A percentile compares a stretch with the other conserved stretches of the same genome.
phyloP scores from a whole-genome alignment of 2,888 invertebrate species.

The Thymelicus acteon region DNA sequence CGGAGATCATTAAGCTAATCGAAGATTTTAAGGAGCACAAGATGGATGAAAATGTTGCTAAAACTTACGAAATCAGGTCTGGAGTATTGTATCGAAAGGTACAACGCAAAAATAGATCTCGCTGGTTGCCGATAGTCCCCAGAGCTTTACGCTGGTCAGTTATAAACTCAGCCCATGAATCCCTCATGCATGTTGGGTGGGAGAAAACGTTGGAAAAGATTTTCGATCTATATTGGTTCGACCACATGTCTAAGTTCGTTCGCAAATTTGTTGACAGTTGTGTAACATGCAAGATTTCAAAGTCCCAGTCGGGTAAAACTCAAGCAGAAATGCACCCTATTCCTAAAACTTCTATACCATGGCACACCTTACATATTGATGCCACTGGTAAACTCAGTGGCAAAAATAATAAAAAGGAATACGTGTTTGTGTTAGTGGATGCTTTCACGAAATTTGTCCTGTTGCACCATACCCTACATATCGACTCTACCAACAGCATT shows the following conservation, averaged over 20 bases:
- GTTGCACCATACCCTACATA: conserved; percentile 30
- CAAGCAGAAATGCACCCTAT: neutral
- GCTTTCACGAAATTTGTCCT: conserved; percentile 48
- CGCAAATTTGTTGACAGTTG: neutral
- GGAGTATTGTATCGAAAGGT: no score
- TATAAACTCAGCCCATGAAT: neutral
- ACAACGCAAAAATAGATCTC: no score
- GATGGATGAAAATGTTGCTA: no score
- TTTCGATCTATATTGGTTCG: conserved; percentile 9
- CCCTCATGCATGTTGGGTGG: neutral
- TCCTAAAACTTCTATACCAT: neutral
- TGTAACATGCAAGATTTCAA: neutral
- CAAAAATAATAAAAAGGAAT: conserved; percentile 49
- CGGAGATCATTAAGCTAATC: no score
- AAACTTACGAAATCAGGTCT: no score
- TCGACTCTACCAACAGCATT: no score
- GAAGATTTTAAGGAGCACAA: no score
- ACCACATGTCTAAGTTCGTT: neutral
- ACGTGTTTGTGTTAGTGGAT: conserved; percentile 49
- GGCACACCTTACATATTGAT: conserved; percentile 49
- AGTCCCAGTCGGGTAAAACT: neutral
- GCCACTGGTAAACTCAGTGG: conserved; percentile 47
- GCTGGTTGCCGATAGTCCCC: neutral
- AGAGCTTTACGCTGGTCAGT: neutral
- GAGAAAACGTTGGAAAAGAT: neutral